These are phyloP conservation scores for Drepana falcataria DNA, from an alignment of 2,888 invertebrate genomes.

Conservation along the genomic window DNA sequence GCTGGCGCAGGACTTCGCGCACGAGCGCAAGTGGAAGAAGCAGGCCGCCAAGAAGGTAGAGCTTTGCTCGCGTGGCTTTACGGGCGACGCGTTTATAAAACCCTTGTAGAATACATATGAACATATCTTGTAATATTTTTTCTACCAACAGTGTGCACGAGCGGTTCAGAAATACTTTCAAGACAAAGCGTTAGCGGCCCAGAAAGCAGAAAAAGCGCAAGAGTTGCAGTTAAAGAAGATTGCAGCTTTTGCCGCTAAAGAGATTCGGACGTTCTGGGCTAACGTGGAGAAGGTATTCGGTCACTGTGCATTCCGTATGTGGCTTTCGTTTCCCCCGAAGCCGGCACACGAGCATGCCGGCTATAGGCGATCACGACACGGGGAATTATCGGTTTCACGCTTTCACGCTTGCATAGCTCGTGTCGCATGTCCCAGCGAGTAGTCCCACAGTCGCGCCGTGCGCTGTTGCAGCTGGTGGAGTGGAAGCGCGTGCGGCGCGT, in stretches of 20 bases:
- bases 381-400: too few species aligned
- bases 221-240: constrained; percentile 91
- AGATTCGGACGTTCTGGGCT: constrained; percentile 95
- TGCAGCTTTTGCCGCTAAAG: constrained; percentile 94
- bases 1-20: constrained; percentile 98
- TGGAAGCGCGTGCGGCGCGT: constrained; percentile 94
- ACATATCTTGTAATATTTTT: constrained; percentile 1
- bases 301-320: background rate
- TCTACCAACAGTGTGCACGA: constrained; percentile 83
- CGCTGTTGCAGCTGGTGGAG: constrained; percentile 85
- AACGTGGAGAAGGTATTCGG: constrained; percentile 93
- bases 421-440: too few species aligned
- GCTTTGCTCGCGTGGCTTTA: background rate
- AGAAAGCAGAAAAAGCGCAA: constrained; percentile 94
- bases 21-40: constrained; percentile 98
- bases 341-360: too few species aligned
- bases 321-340: background rate
- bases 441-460: background rate
- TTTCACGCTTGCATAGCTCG: too few species aligned
- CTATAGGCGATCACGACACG: too few species aligned
- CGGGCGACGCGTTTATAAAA: background rate
- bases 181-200: constrained; percentile 92
- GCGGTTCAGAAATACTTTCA: constrained; percentile 95
- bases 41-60: constrained; percentile 91
- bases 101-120: too few species aligned